These are phyloP conservation scores for Morpho deidamia DNA, from an alignment of 2,888 invertebrate species.

Conservation along the genomic window DNA sequence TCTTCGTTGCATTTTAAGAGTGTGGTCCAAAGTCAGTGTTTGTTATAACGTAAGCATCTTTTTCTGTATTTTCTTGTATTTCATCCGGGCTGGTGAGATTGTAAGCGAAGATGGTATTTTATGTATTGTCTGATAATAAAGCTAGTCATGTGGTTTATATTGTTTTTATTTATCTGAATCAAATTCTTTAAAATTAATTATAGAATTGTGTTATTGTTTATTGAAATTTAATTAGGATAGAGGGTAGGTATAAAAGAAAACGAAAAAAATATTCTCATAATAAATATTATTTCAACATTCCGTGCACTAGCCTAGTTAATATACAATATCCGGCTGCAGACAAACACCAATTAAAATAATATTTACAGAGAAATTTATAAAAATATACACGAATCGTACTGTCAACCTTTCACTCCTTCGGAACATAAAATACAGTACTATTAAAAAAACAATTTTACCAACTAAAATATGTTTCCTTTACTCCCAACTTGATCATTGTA, in stretches of 20 bases:
- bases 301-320: slow-evolving; percentile 46
- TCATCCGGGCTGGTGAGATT: slow-evolving; percentile 11
- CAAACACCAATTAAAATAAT: slow-evolving; percentile 63
- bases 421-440: slow-evolving; percentile 17
- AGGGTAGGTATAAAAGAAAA: slow-evolving; percentile 33
- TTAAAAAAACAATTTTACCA: slow-evolving; percentile 16
- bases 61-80: slow-evolving; percentile 44
- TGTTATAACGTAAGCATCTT: slow-evolving; percentile 34
- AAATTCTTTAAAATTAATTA: no score
- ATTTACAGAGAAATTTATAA: slow-evolving; percentile 61
- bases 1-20: slow-evolving; percentile 28
- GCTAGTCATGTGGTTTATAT: slow-evolving; percentile 72
- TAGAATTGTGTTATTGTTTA: no score
- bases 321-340: slow-evolving; percentile 46
- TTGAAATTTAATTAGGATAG: background rate
- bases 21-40: slow-evolving; percentile 35
- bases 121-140: slow-evolving; percentile 65
- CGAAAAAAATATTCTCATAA: slow-evolving; percentile 47
- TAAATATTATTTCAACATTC: slow-evolving; percentile 74
- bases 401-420: slow-evolving; percentile 1
- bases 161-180: slow-evolving; percentile 39
- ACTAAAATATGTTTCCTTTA: slow-evolving; percentile 20
- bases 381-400: slow-evolving; percentile 23
- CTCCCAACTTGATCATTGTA: slow-evolving; percentile 26
- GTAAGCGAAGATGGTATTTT: slow-evolving; percentile 11